These are phyloP conservation scores for Lepidocyrtinus sp. DNA, from an alignment of 2,888 invertebrate species.

Conservation along the genomic window DNA sequence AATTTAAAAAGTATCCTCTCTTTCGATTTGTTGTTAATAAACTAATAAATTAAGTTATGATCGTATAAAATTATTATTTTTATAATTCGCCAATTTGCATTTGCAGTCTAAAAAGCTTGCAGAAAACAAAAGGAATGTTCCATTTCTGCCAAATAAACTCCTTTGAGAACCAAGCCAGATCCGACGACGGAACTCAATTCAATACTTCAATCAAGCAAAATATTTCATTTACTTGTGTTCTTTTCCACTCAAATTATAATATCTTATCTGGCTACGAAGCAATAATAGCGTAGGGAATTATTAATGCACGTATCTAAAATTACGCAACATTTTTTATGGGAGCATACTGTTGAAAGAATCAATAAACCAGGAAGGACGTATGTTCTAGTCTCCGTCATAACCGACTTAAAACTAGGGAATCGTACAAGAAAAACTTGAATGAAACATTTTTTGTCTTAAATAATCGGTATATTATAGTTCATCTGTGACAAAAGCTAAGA, in stretches of 20 bases:
- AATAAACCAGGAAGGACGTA: too few relatives aligned
- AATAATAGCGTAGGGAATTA: not conserved
- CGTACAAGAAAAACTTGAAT: not conserved
- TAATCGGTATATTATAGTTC: slow-evolving; percentile 27
- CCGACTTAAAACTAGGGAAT: not conserved
- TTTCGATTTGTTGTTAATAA: too few relatives aligned
- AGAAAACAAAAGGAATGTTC: too few relatives aligned
- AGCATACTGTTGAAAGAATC: too few relatives aligned
- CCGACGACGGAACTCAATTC: not conserved
- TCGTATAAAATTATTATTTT: too few relatives aligned
- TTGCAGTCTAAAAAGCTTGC: too few relatives aligned
- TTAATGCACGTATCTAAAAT: not conserved
- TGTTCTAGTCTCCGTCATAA: not conserved
- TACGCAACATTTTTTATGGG: not conserved
- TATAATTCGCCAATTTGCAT: too few relatives aligned
- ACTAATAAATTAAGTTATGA: too few relatives aligned
- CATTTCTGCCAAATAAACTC: not conserved
- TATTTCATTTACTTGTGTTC: not conserved
- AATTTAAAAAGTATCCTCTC: too few relatives aligned
- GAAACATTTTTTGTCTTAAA: not conserved
- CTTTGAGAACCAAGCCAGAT: not conserved
- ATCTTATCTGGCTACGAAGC: not conserved
- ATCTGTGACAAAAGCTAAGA: slow-evolving; percentile 20
- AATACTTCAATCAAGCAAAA: not conserved
- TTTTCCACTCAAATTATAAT: not conserved